These are phyloP conservation scores for Tachycineta bicolor DNA, from an alignment of 2,113 vertebrate genomes.

Conservation along the genomic window DNA sequence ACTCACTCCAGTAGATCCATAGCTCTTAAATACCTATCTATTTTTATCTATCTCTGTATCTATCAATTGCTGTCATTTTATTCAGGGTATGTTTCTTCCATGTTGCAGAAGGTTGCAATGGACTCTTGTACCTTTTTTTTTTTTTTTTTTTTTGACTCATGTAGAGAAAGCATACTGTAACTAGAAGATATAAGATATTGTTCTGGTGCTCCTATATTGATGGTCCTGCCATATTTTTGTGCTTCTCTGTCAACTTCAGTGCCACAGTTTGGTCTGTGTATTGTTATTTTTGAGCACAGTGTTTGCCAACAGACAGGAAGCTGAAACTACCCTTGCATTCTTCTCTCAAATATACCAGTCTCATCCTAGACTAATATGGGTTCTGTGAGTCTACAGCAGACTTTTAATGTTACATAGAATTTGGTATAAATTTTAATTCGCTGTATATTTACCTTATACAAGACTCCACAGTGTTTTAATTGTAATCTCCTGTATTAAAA, in stretches of 20 bases:
- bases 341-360: background rate
- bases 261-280: background rate
- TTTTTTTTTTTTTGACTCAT: background rate
- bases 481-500: background rate
- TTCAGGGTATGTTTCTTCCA: background rate
- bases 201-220: background rate
- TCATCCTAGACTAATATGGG: background rate
- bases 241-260: background rate
- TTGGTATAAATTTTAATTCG: background rate
- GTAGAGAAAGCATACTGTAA: background rate
- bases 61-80: background rate
- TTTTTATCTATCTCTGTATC: background rate
- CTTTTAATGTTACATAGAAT: background rate
- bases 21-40: background rate
- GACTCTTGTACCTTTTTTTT: background rate
- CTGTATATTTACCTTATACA: background rate
- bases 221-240: background rate
- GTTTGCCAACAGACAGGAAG: background rate
- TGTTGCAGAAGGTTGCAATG: background rate
- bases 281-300: background rate
- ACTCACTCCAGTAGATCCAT: background rate
- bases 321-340: background rate
- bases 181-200: background rate
- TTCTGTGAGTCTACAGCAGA: background rate
- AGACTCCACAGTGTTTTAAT: background rate